Evolutionary conservation across 2,113 vertebrate genomes (phyloP), one percentile per base, ranked within the genome.

Genomic region (Suricata suricatta): DNA sequence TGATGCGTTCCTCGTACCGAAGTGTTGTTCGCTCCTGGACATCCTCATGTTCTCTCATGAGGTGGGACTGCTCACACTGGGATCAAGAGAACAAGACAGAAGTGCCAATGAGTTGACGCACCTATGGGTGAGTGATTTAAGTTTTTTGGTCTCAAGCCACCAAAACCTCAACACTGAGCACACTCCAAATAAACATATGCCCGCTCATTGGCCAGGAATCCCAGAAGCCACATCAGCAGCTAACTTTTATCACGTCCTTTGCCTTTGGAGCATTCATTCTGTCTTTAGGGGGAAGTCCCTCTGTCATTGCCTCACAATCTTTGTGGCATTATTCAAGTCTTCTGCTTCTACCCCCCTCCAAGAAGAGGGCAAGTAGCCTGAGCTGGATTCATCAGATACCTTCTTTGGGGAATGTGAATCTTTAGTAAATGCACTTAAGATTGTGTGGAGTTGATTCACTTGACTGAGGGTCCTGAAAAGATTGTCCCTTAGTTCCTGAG

Each of bases 1-100:
- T 99, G 98, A 99, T 99, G 83, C 99, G 98, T 44, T 99, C 99
- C 97, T 99, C 99, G 0, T 99, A 99, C 60, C 99, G 99, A 25
- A 99, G 97, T 0, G 99, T 99, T 0, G 99, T 99, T 66, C 98
- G 98, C 96, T 99, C 99, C 98, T 99, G 99, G 81, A 99, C 98
- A 0, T 99, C 99, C 98, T 99, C 99, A 2, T 99, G 99, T 68
- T 99, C 99, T 97, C 98, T 99, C 99, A 99, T 99, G 95, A 99
- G 98, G 96, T 99, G 99, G 54, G 99, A 99, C 95, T 99, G 99
- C 77, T 99, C 99, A 98, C 99, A 99, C 99, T 99, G 93, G 93
- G 86, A 63, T 72, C 66, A 66, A 63, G 93, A 54, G 93, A 94
- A 87, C 27, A 86, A 35, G 35, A 91, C n/a, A 95, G 47, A 88